Conservation (phyloP, 2,113 vertebrate genomes). For the Saiga tatarica region DNA sequence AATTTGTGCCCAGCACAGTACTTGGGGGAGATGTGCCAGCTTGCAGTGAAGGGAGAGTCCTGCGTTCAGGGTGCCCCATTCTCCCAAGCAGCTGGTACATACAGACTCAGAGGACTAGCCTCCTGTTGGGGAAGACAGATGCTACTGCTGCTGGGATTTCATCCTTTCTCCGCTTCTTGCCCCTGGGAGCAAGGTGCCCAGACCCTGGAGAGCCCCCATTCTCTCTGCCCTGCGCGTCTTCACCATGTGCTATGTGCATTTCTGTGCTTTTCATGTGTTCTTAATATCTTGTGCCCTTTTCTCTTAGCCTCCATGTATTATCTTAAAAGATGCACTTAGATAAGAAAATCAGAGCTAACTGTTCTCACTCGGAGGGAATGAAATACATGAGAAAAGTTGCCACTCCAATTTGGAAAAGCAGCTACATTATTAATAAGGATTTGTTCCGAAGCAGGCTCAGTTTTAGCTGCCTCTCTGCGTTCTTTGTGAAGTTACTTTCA, state of each 20-base stretch:
- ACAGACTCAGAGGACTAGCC: neutral
- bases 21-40: neutral
- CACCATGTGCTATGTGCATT: accelerated
- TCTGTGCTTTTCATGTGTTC: neutral
- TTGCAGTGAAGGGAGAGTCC: neutral
- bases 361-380: slow-evolving; percentile 81
- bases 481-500: slow-evolving; percentile 83
- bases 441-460: slow-evolving; percentile 81
- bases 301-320: slow-evolving; percentile 63
- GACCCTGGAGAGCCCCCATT: neutral
- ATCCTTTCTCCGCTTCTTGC: neutral
- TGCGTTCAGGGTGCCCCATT: too few species aligned
- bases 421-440: slow-evolving; percentile 83
- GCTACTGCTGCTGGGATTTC: neutral
- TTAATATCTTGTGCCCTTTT: slow-evolving; percentile 49
- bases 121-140: neutral
- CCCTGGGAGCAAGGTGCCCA: neutral
- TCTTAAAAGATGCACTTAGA: slow-evolving; percentile 79
- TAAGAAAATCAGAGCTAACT: slow-evolving; percentile 78
- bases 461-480: slow-evolving; percentile 81
- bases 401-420: slow-evolving; percentile 77
- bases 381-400: slow-evolving; percentile 79
- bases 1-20: neutral
- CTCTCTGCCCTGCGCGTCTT: accelerated
- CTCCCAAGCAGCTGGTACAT: neutral